These are phyloP conservation scores for Conops quadrifasciatus DNA, from an alignment of 2,888 invertebrate species.

Conservation along the genomic window DNA sequence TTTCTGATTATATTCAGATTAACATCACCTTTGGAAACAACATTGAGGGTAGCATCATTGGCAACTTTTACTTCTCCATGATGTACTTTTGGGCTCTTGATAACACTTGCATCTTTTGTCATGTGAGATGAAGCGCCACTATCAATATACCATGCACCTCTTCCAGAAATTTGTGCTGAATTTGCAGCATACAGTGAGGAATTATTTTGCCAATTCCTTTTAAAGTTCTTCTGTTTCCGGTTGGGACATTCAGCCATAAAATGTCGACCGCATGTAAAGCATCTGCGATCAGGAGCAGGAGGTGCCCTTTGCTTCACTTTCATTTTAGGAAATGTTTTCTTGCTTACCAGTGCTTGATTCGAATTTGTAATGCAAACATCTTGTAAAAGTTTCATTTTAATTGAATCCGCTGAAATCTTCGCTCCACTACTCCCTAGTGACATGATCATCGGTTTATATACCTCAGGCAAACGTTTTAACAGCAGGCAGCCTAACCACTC, in stretches of 20 bases:
- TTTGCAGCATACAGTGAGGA: slow-evolving; percentile 1
- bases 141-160: neutral
- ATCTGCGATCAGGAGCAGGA: no score
- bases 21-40: neutral
- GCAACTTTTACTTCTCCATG: neutral
- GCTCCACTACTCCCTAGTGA: no score
- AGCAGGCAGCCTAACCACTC: no score
- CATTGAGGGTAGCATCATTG: neutral
- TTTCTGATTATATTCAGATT: no score
- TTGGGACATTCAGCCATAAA: neutral
- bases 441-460: no score
- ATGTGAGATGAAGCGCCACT: neutral
- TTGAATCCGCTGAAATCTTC: no score
- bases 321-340: no score
- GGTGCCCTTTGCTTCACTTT: no score
- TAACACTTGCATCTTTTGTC: neutral
- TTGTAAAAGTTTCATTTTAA: no score
- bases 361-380: no score
- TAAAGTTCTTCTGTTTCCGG: neutral
- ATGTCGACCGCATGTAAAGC: neutral
- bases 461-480: no score
- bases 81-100: neutral
- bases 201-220: neutral
- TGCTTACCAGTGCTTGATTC: no score
- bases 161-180: neutral